Evolutionary conservation across 2,888 invertebrate species (phyloP), one percentile per base, ranked within the genome.

Genomic region (Blera fallax): DNA sequence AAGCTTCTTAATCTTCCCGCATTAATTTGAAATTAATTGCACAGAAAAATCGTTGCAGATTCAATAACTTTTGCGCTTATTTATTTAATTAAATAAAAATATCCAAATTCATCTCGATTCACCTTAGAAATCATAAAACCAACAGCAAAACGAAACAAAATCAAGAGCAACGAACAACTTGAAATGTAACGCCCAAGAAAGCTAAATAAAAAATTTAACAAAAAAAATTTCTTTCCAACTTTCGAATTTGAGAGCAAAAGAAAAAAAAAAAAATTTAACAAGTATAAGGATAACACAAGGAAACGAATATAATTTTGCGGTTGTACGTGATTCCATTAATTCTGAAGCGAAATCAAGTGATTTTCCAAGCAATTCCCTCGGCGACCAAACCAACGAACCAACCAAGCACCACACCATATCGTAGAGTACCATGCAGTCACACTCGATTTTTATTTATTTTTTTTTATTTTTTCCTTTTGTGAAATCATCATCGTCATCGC

Each of bases 291-390:
- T 80, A 85, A 85, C 76, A 81, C 85, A 80, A 81, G 85, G 80
- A 85, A 85, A 85, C 70, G 81, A 85, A 85, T 85, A 85, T 85
- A 81, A 85, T 81, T 85, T 85, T 85, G 76, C 85, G 80, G 85
- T 85, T 81, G 85, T 85, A 85, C 85, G 85, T 85, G 85, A 85
- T 85, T 85, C 85, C 81, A 85, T 85, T 85, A 85, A 81, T 85
- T 85, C 81, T 77, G 81, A 77, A 85, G 81, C 76, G 70, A 85
- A 85, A 85, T 85, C 85, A 85, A 85, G 85, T 85, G 85, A 85
- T 85, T 85, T 85, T 85, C 81, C 85, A 85, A 85, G 81, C 85
- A 76, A 85, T 85, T 85, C 85, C 81, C 81, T 76, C 32, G 76
- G 18, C 76, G 72, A 70, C 76, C 65, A 65, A 81, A 54, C 76